Percentiles rank a stretch among this genome's conserved stretches.
These are phyloP conservation scores for Chrysaora quinquecirrha DNA, from an alignment of 30 jellyfish, hydroid and myxozoan species.

Conservation along the genomic window DNA sequence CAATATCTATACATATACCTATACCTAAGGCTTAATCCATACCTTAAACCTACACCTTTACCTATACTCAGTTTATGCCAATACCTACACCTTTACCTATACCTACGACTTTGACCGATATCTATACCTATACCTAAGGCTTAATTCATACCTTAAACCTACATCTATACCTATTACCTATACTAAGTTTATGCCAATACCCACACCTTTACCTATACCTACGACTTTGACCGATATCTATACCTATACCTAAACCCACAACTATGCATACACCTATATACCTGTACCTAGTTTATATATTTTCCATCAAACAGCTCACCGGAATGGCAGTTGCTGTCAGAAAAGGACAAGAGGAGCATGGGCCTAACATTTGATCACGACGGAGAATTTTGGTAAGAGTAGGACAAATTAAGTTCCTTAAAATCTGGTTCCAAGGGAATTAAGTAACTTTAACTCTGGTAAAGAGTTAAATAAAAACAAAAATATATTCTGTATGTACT, in stretches of 20 bases:
- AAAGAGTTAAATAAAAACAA: not conserved
- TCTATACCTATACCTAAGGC: not conserved
- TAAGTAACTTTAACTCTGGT: not conserved
- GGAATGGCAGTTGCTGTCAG: slow-evolving; percentile 69
- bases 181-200: not conserved
- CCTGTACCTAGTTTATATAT: not conserved
- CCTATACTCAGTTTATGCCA: too few species aligned
- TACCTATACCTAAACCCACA: too few species aligned
- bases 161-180: too few species aligned
- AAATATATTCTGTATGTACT: not conserved
- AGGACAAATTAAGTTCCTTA: not conserved
- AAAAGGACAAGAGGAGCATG: slow-evolving; percentile 46
- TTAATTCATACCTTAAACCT: not conserved
- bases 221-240: too few species aligned
- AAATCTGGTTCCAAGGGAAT: not conserved
- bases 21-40: too few species aligned
- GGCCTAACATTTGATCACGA: slow-evolving; percentile 72
- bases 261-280: not conserved
- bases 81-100: too few species aligned
- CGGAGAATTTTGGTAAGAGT: slow-evolving; percentile 73
- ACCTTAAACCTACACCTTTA: too few species aligned
- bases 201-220: not conserved
- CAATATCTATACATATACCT: too few species aligned
- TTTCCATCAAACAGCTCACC: slow-evolving; percentile 46
- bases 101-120: not conserved